Conservation (phyloP, 2,113 vertebrate species). For the Xyliphius kryptos region DNA sequence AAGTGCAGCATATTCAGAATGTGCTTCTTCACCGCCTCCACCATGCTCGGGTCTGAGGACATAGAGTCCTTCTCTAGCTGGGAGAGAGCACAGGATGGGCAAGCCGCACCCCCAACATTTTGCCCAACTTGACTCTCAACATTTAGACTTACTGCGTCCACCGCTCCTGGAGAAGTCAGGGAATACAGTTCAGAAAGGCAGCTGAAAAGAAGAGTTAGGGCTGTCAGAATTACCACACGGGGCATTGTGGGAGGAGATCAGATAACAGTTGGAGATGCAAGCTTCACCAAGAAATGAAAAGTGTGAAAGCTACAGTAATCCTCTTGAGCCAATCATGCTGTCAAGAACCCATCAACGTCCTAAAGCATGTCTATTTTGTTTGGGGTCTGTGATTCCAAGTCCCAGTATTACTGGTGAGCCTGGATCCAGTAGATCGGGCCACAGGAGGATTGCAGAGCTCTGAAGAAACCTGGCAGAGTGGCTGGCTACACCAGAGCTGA, state of each 20-base stretch:
- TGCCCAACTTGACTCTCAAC: slow-evolving; percentile 3
- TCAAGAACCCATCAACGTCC: slow-evolving; percentile 13
- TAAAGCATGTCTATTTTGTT: neutral
- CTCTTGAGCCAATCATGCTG: slow-evolving; percentile 1
- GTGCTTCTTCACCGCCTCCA: slow-evolving; percentile 95
- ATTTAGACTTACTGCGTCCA: too few species aligned
- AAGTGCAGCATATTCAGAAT: slow-evolving; percentile 95
- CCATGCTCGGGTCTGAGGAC: slow-evolving; percentile 80
- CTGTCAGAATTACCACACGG: slow-evolving; percentile 62
- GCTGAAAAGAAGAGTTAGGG: slow-evolving; percentile 72
- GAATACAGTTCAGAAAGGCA: slow-evolving; percentile 68
- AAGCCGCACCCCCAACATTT: slow-evolving; percentile 60
- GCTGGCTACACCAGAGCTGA: slow-evolving; percentile 45
- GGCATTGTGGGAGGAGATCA: slow-evolving; percentile 34
- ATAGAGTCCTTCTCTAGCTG: slow-evolving; percentile 75
- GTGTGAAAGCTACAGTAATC: slow-evolving; percentile 37
- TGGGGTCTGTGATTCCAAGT: slow-evolving; percentile 16
- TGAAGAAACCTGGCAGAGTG: slow-evolving; percentile 43
- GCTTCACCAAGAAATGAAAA: too few species aligned
- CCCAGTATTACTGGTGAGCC: slow-evolving; percentile 32
- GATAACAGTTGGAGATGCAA: too few species aligned
- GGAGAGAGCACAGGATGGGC: slow-evolving; percentile 79
- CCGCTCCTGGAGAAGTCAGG: slow-evolving; percentile 49
- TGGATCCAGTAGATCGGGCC: neutral
- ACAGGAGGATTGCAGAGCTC: slow-evolving; percentile 36